Evolutionary conservation across 2,113 vertebrate species (phyloP), one percentile per base, ranked within the genome.

Genomic region (Myotis lucifugus): DNA sequence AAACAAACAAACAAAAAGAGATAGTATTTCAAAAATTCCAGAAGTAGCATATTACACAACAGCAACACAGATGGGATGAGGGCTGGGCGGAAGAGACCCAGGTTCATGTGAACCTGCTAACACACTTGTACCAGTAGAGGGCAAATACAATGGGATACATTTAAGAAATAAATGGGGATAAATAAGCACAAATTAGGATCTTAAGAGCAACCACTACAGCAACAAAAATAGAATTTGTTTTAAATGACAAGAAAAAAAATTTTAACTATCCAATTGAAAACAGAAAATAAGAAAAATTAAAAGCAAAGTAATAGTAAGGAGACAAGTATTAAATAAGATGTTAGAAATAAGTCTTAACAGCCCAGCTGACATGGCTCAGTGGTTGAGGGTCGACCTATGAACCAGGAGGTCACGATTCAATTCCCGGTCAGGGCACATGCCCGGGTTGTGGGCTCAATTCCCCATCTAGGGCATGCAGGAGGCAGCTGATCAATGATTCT

Each of bases 171-270:
- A 83, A 46, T 18, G 59, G 11, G 34, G 67, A 84, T 56, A 85
- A 88, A 78, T 66, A 85, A 82, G 92, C 27, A 90, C n/a, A 52
- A 90, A 61, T 73, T 61, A 29, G 25, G 40, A 42, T 76, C 48
- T 74, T 95, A 85, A 79, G 56, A 76, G 48, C 72, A 93, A 86
- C 2, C 9, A 25, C 40, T 11, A 25, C 21, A 50, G 77, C 10
- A 86, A 76, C 3, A 93, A 81, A 94, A 85, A 76, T 12, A 88
- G 32, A 88, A 96, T 72, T 84, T 73, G 69, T 92, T 90, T 84
- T 90, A 95, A 93, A 81, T 48, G 29, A 64, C 27, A 78, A 77
- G 48, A 82, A 91, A 66, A 59, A 88, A 79, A n/a, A 3, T 3
- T 13, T 64, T 29, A 59, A 25, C 48, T 77, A 73, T n/a, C 46